Evolutionary conservation across 2,888 invertebrate genomes (phyloP).

Genomic region (Pseudococcus longispinus): DNA sequence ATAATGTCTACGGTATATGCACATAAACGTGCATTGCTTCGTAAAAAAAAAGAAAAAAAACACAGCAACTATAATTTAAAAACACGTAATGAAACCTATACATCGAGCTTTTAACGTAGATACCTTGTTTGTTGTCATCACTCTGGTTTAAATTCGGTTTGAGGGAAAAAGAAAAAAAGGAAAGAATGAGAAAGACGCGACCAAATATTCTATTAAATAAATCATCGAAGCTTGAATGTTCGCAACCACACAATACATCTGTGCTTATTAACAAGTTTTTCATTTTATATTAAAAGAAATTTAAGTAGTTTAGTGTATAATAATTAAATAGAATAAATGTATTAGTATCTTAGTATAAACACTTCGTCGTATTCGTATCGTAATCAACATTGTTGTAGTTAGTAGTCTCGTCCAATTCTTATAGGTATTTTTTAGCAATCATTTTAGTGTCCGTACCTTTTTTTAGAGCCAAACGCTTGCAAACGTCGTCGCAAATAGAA

Average conservation of each 20-base stretch:
- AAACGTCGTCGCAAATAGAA: neutral
- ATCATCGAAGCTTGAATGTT: constrained; percentile 35
- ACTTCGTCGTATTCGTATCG: neutral
- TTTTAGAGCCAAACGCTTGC: neutral
- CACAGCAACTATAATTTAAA: neutral
- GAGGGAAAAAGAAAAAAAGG: neutral
- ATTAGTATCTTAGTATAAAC: neutral
- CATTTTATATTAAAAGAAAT: neutral
- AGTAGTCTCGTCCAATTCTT: neutral
- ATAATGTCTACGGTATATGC: neutral
- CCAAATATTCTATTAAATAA: neutral
- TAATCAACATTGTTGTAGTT: neutral
- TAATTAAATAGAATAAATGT: neutral
- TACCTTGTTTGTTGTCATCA: neutral
- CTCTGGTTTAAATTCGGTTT: neutral
- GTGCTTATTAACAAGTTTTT: constrained; percentile 12
- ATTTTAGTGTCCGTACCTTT: neutral
- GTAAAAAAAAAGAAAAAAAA: neutral
- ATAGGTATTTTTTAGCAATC: neutral
- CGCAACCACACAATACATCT: constrained; percentile 14
- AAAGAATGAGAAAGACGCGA: neutral
- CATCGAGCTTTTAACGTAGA: neutral
- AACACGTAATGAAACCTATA: constrained; percentile 3
- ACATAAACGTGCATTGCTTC: neutral
- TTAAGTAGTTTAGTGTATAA: neutral